A percentile compares a stretch with the other conserved stretches of the same genome.
These are phyloP conservation scores for Vanacampus margaritifer DNA, from an alignment of 2,113 vertebrate genomes.

Conservation along the genomic window DNA sequence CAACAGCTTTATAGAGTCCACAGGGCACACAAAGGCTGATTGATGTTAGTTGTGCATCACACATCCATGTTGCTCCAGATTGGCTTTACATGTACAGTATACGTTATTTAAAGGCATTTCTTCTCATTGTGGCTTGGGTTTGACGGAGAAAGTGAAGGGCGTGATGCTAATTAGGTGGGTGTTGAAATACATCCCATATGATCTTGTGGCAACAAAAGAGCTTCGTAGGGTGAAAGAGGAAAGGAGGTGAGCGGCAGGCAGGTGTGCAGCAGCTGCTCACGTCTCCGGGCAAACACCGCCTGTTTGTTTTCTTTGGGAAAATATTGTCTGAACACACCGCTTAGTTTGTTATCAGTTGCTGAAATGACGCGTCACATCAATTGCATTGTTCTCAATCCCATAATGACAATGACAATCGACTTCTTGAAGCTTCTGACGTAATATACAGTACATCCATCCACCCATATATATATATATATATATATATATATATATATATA, in stretches of 20 bases:
- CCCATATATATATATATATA: not conserved
- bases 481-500: too few relatives aligned
- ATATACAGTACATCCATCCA: not conserved
- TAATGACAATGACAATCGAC: not conserved
- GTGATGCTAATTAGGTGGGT: constrained; percentile 45
- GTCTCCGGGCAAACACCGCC: constrained; percentile 72
- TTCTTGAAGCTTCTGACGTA: not conserved
- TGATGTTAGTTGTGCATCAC: constrained; percentile 10
- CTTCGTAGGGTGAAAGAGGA: constrained; percentile 36
- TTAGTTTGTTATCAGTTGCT: constrained; percentile 47
- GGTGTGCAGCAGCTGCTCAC: constrained; percentile 77
- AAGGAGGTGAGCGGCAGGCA: constrained; percentile 57
- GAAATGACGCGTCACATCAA: constrained; percentile 51
- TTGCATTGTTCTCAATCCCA: constrained; percentile 22
- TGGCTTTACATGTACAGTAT: not conserved
- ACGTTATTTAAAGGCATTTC: not conserved
- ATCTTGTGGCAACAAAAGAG: constrained; percentile 56
- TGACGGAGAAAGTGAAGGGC: constrained; percentile 31
- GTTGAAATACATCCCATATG: constrained; percentile 41
- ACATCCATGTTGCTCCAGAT: not conserved
- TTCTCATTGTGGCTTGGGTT: constrained; percentile 12
- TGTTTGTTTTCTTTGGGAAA: constrained; percentile 76
- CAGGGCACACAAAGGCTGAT: not conserved
- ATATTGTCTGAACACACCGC: constrained; percentile 61
- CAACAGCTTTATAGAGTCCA: constrained; percentile 12